Evolutionary conservation across 2,888 invertebrate species (phyloP).

Genomic region (Pandemis corylana): DNA sequence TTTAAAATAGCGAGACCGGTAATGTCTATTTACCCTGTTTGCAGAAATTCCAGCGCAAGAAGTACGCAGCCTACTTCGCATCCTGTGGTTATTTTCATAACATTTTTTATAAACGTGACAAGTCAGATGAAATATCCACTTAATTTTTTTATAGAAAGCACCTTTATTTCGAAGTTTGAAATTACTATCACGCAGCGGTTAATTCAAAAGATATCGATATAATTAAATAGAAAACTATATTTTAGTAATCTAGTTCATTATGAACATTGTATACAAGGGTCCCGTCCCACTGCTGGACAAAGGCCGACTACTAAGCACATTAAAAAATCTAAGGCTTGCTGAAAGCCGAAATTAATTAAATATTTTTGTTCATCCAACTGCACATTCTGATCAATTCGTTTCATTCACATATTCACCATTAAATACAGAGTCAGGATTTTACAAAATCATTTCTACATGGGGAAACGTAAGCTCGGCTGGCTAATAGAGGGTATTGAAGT

Average conservation of each 20-base stretch:
- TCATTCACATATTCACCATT: too few relatives aligned
- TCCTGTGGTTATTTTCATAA: background rate
- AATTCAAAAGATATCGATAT: background rate
- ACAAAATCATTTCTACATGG: background rate
- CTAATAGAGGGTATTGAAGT: constrained; percentile 3
- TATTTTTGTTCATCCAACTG: too few relatives aligned
- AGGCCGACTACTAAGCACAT: too few relatives aligned
- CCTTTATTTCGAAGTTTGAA: background rate
- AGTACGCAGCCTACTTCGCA: background rate
- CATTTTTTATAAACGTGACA: background rate
- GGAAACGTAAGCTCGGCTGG: background rate
- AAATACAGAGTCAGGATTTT: background rate
- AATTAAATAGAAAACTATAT: background rate
- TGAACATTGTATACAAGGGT: background rate
- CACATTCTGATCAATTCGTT: too few relatives aligned
- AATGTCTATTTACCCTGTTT: background rate
- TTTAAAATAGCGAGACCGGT: background rate
- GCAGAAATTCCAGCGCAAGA: background rate
- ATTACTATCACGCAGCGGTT: background rate
- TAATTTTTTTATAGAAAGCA: background rate
- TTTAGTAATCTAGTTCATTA: background rate
- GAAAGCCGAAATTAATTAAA: too few relatives aligned
- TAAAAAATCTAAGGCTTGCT: too few relatives aligned
- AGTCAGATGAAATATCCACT: background rate
- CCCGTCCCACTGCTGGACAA: too few relatives aligned